phyloP scores from a whole-genome alignment of 2,888 invertebrate genomes.

The Calliphora vomitoria region DNA sequence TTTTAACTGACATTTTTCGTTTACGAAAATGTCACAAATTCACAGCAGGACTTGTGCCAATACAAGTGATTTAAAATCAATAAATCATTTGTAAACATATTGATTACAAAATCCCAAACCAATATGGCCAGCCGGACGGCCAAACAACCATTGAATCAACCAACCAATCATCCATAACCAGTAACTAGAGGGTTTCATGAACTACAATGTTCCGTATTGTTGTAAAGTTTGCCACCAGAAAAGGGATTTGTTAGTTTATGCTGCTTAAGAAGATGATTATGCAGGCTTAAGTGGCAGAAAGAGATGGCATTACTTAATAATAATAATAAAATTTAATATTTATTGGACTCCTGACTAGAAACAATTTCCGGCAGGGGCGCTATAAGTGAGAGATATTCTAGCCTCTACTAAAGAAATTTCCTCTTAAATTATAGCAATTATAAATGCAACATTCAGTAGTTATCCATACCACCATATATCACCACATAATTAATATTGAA shows the following conservation, averaged over 20 bases:
- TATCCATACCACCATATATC: too few species aligned
- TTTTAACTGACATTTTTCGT: slow-evolving; percentile 84
- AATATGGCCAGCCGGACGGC: slow-evolving; percentile 48
- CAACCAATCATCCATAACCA: background rate
- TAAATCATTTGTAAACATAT: slow-evolving; percentile 81
- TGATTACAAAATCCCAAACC: slow-evolving; percentile 76
- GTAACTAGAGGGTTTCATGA: slow-evolving; percentile 26
- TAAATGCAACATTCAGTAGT: too few species aligned
- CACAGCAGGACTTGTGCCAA: slow-evolving; percentile 84
- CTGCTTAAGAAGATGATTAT: background rate
- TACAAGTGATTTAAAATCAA: slow-evolving; percentile 84
- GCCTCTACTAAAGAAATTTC: too few species aligned
- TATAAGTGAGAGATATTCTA: too few species aligned
- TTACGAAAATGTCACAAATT: slow-evolving; percentile 84
- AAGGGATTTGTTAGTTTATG: slow-evolving; percentile 43
- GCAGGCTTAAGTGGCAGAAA: background rate
- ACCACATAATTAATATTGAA: too few species aligned
- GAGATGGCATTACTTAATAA: slow-evolving; percentile 12
- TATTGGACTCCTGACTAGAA: background rate
- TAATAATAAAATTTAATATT: background rate
- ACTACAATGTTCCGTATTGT: slow-evolving; percentile 30
- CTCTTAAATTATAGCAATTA: too few species aligned
- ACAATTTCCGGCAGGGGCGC: slow-evolving; percentile 10
- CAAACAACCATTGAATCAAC: slow-evolving; percentile 11
- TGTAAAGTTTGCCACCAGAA: slow-evolving; percentile 24